Base-by-base conservation (phyloP, 2,888 invertebrate genomes). In the Lysandra coridon region DNA sequence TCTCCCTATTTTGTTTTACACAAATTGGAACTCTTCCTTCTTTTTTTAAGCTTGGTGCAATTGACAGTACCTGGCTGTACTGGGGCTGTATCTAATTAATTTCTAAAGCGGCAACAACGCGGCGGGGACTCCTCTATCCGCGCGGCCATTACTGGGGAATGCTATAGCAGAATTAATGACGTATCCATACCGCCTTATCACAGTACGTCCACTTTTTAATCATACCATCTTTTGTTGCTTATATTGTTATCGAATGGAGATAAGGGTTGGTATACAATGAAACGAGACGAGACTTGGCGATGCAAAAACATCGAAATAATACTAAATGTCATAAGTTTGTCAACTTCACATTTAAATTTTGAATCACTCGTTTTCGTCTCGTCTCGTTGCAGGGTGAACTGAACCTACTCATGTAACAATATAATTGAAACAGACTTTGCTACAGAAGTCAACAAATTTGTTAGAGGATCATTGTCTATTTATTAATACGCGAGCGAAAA, bases 51-150 rank as follows among this genome's bases (percentile, higher is more conserved):
- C 12, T 10, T 57, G 17, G 3, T 79, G 79, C 60, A 49, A 73
- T 44, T 64, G 75, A 79, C 79, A 75, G 79, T 79, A 79, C 79
- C 73, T 84, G 81, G 82, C 33, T 33, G 53, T 44, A 76, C 33
- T 69, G 33, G 80, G 84, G 85, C 86, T 88, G 87, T 88, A 86
- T 86, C 88, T 91, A 90, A 91, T 91, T 90, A 90, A 89, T 90
- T 91, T 89, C 88, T 86, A 86, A 85, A 83, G 84, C 83, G 82
- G 84, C 82, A 80, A 80, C 82, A 82, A 80, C 82, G 80, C 84
- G 81, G 82, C 83, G 80, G 83, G 84, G 80, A 81, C 74, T 78
- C 82, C 81, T 79, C 80, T 83, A 84, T 83, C 83, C 81, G 83
- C 79, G 82, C 80, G 84, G 86, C 88, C 81, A 85, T 87, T 87